phyloP scores from a whole-genome alignment of 2,113 vertebrate species.

The Cromileptes altivelis region DNA sequence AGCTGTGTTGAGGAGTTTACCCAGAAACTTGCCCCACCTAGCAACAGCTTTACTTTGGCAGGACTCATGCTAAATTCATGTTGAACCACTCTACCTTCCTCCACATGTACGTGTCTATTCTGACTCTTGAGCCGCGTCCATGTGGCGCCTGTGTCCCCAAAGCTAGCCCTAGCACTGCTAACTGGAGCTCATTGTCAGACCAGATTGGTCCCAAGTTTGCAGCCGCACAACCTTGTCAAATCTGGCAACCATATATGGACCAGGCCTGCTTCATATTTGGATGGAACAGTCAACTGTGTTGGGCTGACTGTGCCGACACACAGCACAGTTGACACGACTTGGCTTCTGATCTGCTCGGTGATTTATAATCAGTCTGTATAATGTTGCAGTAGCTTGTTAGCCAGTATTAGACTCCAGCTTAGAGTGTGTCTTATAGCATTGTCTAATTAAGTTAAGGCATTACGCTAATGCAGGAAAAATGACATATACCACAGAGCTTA shows the following conservation, averaged over 20 bases:
- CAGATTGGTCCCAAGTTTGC: neutral
- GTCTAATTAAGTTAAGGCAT: neutral
- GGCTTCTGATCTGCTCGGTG: conserved; percentile 2
- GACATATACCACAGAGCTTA: neutral
- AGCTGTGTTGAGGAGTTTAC: neutral
- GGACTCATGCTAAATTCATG: neutral
- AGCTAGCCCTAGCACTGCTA: neutral
- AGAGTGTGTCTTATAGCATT: neutral
- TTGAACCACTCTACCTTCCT: neutral
- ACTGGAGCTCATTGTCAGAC: neutral
- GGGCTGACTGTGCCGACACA: neutral
- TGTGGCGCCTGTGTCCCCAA: neutral
- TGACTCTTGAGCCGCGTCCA: neutral
- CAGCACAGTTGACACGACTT: neutral
- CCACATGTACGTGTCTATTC: neutral
- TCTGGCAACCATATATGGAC: neutral
- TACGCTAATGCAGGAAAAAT: neutral
- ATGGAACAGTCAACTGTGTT: conserved; percentile 3
- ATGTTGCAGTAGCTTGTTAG: conserved; percentile 10
- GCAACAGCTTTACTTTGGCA: neutral
- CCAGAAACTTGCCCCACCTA: neutral
- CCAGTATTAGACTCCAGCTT: neutral
- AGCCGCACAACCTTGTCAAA: neutral
- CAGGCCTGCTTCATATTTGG: conserved; percentile 4
- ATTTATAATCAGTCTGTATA: conserved; percentile 5